phyloP scores from a whole-genome alignment of 1,140 invertebrate species.

The Lithobius niger region DNA sequence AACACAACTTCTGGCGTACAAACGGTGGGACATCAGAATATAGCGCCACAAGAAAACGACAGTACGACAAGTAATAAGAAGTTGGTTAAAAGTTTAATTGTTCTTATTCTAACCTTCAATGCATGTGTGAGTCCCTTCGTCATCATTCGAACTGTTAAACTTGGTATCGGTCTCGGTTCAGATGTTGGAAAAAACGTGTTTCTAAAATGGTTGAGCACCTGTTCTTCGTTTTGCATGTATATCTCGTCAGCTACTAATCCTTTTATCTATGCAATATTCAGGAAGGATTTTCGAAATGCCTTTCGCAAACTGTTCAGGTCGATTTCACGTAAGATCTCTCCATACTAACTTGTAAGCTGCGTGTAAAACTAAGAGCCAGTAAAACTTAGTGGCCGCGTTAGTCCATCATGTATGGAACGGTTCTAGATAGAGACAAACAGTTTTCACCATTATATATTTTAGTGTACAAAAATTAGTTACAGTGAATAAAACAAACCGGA shows the following conservation, averaged over 20 bases:
- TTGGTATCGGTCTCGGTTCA: not conserved
- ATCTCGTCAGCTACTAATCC: not conserved
- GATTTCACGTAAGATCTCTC: not conserved
- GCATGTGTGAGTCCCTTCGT: not conserved
- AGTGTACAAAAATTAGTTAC: too few relatives aligned
- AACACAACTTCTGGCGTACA: not conserved
- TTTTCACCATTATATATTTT: too few relatives aligned
- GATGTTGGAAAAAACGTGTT: too few relatives aligned
- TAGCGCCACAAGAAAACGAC: not conserved
- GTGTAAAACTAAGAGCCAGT: too few relatives aligned
- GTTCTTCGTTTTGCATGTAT: not conserved
- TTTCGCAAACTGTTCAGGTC: not conserved
- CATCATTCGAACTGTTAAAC: not conserved
- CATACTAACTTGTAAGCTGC: not conserved
- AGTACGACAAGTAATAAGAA: not conserved
- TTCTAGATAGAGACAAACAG: too few relatives aligned
- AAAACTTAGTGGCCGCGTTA: too few relatives aligned
- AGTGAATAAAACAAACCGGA: too few relatives aligned
- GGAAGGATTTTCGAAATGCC: not conserved
- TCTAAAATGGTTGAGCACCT: not conserved
- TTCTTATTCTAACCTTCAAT: not conserved
- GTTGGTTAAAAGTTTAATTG: not conserved
- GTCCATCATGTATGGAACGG: too few relatives aligned
- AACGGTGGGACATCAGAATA: not conserved
- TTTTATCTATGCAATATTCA: not conserved